phyloP scores from a whole-genome alignment of 2,797 vertebrate species.

The Lindbergichthys nudifrons region DNA sequence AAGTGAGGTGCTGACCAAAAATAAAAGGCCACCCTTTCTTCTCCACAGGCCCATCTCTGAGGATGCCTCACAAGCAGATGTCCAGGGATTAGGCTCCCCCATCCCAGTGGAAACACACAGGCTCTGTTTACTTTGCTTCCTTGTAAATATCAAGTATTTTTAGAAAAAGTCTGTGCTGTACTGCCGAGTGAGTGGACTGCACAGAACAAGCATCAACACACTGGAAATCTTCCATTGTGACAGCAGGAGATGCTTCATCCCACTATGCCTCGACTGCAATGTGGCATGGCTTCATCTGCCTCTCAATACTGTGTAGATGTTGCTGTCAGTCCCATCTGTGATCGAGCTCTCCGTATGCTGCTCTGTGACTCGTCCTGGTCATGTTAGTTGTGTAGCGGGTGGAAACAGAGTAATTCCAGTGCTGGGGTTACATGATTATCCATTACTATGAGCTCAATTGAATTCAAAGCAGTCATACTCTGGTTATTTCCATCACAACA shows the following conservation, averaged over 20 bases:
- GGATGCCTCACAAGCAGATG: conserved; percentile 68
- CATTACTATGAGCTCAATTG: not conserved
- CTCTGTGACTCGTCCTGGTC: not conserved
- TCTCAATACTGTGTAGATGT: not conserved
- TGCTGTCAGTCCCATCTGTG: conserved; percentile 28
- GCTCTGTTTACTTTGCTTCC: conserved; percentile 54
- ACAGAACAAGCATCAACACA: conserved; percentile 34
- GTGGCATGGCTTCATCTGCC: conserved; percentile 27
- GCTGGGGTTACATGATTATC: not conserved
- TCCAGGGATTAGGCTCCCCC: conserved; percentile 73
- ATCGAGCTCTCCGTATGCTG: conserved; percentile 13
- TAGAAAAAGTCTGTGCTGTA: conserved; percentile 48
- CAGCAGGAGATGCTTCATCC: conserved; percentile 53
- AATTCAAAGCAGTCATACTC: not conserved
- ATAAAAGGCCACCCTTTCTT: conserved; percentile 67
- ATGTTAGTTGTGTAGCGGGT: not conserved
- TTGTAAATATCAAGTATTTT: conserved; percentile 72
- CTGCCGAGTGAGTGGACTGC: conserved; percentile 46
- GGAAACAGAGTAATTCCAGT: not conserved
- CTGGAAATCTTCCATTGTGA: conserved; percentile 45
- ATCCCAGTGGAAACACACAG: conserved; percentile 52
- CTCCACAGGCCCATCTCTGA: conserved; percentile 64
- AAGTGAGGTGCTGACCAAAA: conserved; percentile 59
- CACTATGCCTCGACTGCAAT: conserved; percentile 26
- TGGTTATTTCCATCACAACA: not conserved